These are phyloP conservation scores for Heterotilapia buettikoferi DNA, from an alignment of 2,113 vertebrate genomes.

Conservation along the genomic window DNA sequence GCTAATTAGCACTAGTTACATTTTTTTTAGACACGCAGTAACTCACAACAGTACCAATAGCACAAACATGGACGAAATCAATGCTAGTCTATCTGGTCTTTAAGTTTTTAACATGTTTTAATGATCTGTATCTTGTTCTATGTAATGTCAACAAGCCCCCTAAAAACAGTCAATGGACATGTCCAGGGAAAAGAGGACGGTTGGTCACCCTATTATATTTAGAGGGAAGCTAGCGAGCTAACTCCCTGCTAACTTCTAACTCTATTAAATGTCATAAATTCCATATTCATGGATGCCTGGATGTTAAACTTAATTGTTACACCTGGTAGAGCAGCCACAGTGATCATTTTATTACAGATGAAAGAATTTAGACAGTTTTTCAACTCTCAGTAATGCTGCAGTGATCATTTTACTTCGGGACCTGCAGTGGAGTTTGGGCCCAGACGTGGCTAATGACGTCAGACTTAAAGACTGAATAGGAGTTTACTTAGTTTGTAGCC, in stretches of 20 bases:
- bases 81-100: not conserved
- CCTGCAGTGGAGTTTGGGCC: not conserved
- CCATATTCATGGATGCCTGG: rapidly evolving
- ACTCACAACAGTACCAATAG: not conserved
- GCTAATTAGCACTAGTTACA: not conserved
- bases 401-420: rapidly evolving
- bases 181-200: too few relatives aligned
- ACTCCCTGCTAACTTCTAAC: rapidly evolving
- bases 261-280: rapidly evolving
- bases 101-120: not conserved
- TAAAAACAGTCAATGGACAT: not conserved
- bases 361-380: not conserved
- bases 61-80: rapidly evolving
- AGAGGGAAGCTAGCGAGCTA: not conserved
- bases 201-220: too few relatives aligned
- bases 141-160: not conserved
- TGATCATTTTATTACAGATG: not conserved
- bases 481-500: not conserved
- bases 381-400: not conserved
- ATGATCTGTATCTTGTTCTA: not conserved
- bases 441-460: not conserved
- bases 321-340: rapidly evolving
- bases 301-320: not conserved
- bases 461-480: not conserved
- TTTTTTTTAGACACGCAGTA: not conserved